These are phyloP conservation scores for Gadopsis marmoratus DNA, from an alignment of 2,797 vertebrate genomes.

Conservation along the genomic window DNA sequence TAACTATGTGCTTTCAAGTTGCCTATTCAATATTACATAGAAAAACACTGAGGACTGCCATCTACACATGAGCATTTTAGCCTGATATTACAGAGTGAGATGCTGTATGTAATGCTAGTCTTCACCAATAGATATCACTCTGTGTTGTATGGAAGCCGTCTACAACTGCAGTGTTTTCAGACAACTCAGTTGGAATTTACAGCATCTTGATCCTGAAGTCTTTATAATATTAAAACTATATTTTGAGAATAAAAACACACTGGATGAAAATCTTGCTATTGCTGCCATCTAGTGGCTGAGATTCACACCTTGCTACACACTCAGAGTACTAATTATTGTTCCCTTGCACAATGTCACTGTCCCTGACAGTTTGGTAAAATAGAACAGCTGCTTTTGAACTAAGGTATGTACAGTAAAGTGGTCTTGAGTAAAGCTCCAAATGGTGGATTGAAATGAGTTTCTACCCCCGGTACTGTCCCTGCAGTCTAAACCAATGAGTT, in stretches of 20 bases:
- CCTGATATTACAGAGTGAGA: not conserved
- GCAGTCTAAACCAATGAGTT: too few species aligned
- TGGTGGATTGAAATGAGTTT: not conserved
- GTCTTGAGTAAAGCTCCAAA: not conserved
- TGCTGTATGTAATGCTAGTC: not conserved
- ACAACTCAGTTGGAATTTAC: not conserved
- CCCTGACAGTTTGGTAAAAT: not conserved
- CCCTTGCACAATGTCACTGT: not conserved
- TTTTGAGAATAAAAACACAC: not conserved
- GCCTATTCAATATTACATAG: not conserved
- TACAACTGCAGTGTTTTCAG: not conserved
- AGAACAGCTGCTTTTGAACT: not conserved
- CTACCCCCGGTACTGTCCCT: not conserved
- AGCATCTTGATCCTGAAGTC: not conserved
- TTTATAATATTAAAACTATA: not conserved
- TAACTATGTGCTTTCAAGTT: not conserved
- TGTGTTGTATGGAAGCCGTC: not conserved
- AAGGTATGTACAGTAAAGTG: not conserved
- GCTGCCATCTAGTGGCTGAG: constrained; percentile 56
- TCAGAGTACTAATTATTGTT: not conserved
- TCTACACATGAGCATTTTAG: not conserved
- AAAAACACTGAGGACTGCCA: constrained; percentile 10
- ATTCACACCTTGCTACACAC: not conserved
- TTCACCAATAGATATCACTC: constrained; percentile 1
- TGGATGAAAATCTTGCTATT: not conserved